Conservation (phyloP, 2,797 vertebrate genomes). For the Phrynocephalus vlangalii region DNA sequence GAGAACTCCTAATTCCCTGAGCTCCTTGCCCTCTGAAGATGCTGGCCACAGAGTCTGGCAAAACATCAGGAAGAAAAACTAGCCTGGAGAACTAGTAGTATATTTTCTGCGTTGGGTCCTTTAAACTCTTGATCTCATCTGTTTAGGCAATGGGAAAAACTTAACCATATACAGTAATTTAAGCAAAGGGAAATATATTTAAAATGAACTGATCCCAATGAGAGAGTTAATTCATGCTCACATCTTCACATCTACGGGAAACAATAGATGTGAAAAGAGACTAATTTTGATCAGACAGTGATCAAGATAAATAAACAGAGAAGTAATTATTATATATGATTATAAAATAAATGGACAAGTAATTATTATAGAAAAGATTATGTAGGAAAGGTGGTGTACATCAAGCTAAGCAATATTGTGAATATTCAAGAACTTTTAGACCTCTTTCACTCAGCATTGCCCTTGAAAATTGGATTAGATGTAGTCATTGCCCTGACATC, state of each 20-base stretch:
- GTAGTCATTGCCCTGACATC: neutral
- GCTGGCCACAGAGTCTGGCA: too few species aligned
- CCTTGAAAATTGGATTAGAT: constrained; percentile 10
- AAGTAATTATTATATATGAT: too few species aligned
- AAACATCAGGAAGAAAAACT: too few species aligned
- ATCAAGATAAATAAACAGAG: neutral
- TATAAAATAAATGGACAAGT: too few species aligned
- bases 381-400: neutral
- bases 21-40: too few species aligned
- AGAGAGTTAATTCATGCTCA: neutral
- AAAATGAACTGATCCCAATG: neutral
- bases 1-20: too few species aligned
- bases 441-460: neutral
- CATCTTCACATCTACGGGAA: neutral
- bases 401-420: neutral
- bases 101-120: neutral
- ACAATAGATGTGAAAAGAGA: neutral
- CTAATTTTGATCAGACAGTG: neutral
- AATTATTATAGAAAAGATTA: constrained; percentile 1
- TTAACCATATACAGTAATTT: neutral
- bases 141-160: neutral
- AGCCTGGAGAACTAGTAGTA: neutral
- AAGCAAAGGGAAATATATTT: neutral
- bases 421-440: neutral
- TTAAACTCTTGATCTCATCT: neutral